A percentile compares a stretch with the other conserved stretches of the same genome.
phyloP scores from a whole-genome alignment of 2,797 vertebrate species.

The Fistularia tabacaria region DNA sequence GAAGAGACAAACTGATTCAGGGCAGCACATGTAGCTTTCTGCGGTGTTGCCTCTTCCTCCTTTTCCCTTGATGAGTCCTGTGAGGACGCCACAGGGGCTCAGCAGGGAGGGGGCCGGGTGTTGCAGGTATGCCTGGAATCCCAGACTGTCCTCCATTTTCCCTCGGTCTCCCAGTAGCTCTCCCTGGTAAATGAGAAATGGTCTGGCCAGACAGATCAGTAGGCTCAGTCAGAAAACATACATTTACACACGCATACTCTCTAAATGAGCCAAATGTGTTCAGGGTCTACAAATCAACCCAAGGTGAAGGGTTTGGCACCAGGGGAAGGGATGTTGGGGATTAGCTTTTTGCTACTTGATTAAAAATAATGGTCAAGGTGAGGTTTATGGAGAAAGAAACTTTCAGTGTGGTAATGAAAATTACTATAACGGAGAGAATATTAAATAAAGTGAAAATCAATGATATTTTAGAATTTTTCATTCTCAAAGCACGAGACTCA shows the following conservation, averaged over 20 bases:
- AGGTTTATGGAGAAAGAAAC: constrained; percentile 3
- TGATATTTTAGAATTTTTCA: neutral
- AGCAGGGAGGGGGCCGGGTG: constrained; percentile 46
- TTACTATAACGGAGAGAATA: neutral
- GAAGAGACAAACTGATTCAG: constrained; percentile 4
- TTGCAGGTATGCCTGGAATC: constrained; percentile 69
- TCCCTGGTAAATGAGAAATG: constrained; percentile 44
- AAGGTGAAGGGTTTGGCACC: neutral
- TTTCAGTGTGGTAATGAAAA: neutral
- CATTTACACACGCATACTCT: constrained; percentile 11
- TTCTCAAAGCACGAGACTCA: constrained; percentile 15
- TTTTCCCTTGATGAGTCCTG: constrained; percentile 42
- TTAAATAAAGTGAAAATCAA: neutral
- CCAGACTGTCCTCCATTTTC: constrained; percentile 64
- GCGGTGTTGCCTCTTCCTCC: constrained; percentile 24
- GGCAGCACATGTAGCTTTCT: constrained; percentile 22
- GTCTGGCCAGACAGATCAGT: constrained; percentile 44
- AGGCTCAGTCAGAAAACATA: constrained; percentile 29
- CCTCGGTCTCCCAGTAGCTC: constrained; percentile 38
- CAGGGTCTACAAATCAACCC: constrained; percentile 32
- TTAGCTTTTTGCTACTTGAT: constrained; percentile 47
- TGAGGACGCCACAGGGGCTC: constrained; percentile 44
- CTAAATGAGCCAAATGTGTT: constrained; percentile 45
- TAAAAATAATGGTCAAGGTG: constrained; percentile 16
- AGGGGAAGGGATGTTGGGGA: constrained; percentile 18